Percentiles rank a stretch among this genome's conserved stretches.
Conservation (phyloP, 1,140 invertebrate species). For the Sesamia nonagrioides region DNA sequence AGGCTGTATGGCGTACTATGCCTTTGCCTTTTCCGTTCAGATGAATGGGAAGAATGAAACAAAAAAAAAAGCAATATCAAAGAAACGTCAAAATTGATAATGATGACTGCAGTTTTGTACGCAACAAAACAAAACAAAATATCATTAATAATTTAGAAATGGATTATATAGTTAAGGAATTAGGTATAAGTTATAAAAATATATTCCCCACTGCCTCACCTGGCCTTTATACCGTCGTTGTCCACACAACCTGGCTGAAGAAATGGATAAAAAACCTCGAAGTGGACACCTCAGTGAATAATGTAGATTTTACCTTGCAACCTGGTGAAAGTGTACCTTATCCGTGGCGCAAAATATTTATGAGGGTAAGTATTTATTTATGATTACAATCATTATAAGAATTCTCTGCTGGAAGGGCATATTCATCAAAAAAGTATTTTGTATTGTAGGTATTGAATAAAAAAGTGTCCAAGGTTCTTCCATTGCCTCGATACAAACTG, state of each 20-base stretch:
- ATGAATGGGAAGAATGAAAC: too few species aligned
- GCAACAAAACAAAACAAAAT: conserved; percentile 81
- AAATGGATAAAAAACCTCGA: conserved; percentile 88
- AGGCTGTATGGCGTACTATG: too few species aligned
- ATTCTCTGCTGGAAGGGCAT: conserved; percentile 20
- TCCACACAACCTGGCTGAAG: conserved; percentile 91
- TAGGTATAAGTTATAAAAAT: conserved; percentile 90
- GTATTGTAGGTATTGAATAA: conserved; percentile 89
- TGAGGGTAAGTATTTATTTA: conserved; percentile 82
- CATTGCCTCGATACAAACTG: conserved; percentile 90
- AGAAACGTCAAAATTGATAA: conserved; percentile 49
- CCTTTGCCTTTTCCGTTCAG: too few species aligned
- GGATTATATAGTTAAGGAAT: conserved; percentile 89
- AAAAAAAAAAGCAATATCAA: too few species aligned
- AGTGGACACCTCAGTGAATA: conserved; percentile 87
- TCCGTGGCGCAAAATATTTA: conserved; percentile 89
- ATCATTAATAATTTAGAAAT: conserved; percentile 76
- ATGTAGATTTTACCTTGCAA: conserved; percentile 82
- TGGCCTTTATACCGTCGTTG: conserved; percentile 89
- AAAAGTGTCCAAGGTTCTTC: conserved; percentile 90
- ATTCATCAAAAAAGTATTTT: neutral
- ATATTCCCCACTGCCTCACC: conserved; percentile 87
- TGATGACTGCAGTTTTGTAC: conserved; percentile 58
- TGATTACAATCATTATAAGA: neutral
- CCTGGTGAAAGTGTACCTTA: conserved; percentile 88